These are phyloP conservation scores for Gambusia holbrooki DNA, from an alignment of 2,113 vertebrate genomes.

Conservation along the genomic window DNA sequence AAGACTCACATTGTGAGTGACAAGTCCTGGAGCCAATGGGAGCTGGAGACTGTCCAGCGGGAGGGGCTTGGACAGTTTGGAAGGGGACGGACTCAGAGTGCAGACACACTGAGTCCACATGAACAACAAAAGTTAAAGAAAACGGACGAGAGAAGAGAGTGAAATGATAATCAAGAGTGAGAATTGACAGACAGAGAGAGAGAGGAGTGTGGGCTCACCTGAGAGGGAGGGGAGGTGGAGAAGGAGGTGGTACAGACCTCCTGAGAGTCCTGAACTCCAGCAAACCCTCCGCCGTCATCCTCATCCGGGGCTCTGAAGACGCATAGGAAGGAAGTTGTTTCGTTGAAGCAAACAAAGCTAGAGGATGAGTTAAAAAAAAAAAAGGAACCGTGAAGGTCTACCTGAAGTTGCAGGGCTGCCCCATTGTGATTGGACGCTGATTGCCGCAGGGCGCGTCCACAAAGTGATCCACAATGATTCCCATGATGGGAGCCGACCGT, in stretches of 20 bases:
- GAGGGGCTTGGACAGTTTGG: slow-evolving; percentile 74
- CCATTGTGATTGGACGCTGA: slow-evolving; percentile 79
- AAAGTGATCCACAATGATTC: slow-evolving; percentile 99
- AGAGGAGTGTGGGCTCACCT: slow-evolving; percentile 77
- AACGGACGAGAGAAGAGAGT: slow-evolving; percentile 35
- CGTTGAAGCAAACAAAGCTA: too few relatives aligned
- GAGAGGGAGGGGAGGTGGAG: slow-evolving; percentile 97
- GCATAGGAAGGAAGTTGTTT: background rate
- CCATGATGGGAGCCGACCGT: slow-evolving; percentile 95
- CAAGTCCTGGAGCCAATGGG: slow-evolving; percentile 71
- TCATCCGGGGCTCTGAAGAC: slow-evolving; percentile 81
- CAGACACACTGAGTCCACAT: slow-evolving; percentile 68
- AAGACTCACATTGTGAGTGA: slow-evolving; percentile 77
- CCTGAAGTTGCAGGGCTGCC: slow-evolving; percentile 98
- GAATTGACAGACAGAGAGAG: slow-evolving; percentile 28
- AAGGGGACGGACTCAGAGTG: slow-evolving; percentile 74
- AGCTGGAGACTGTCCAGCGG: slow-evolving; percentile 73
- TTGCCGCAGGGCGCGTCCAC: slow-evolving; percentile 90
- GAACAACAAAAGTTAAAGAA: slow-evolving; percentile 1
- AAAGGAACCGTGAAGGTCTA: slow-evolving; percentile 34
- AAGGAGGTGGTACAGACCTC: slow-evolving; percentile 98
- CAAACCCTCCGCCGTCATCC: slow-evolving; percentile 83
- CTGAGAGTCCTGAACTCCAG: slow-evolving; percentile 94
- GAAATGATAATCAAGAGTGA: slow-evolving; percentile 46
- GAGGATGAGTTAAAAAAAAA: too few relatives aligned